A percentile compares a stretch with the other conserved stretches of the same genome.
Evolutionary conservation across 2,113 vertebrate genomes (phyloP).

Genomic region (Hemibagrus wyckioides): DNA sequence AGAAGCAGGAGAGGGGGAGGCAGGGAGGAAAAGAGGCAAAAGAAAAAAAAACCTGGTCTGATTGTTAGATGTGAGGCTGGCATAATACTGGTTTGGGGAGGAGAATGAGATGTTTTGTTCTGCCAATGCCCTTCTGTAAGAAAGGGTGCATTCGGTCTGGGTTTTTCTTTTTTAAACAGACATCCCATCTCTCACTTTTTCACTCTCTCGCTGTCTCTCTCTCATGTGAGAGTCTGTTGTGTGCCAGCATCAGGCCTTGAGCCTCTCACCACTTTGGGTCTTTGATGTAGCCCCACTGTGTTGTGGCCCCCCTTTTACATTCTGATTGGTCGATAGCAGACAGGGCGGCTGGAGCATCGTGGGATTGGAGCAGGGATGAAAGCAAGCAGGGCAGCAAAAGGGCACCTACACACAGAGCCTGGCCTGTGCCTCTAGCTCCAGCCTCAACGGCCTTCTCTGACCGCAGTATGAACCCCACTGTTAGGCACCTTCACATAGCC

Average conservation of each 20-base stretch:
- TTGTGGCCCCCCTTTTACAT: conserved; percentile 75
- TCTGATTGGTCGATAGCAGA: conserved; percentile 85
- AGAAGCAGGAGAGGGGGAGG: conserved; percentile 60
- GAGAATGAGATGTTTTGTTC: conserved; percentile 92
- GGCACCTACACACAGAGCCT: conserved; percentile 88
- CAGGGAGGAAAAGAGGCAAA: conserved; percentile 51
- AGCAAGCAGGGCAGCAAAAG: conserved; percentile 79
- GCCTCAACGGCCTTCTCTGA: conserved; percentile 83
- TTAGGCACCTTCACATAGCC: conserved; percentile 75
- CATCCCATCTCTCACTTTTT: conserved; percentile 66
- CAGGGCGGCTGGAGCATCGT: conserved; percentile 83
- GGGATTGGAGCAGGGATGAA: conserved; percentile 91
- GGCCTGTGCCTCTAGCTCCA: conserved; percentile 82
- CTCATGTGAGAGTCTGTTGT: conserved; percentile 82
- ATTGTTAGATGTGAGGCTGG: conserved; percentile 73
- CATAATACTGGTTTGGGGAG: conserved; percentile 84
- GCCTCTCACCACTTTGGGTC: conserved; percentile 83
- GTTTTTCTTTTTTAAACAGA: conserved; percentile 72
- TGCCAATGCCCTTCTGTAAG: conserved; percentile 77
- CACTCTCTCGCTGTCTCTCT: conserved; percentile 71
- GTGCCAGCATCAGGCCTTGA: conserved; percentile 89
- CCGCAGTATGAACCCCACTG: conserved; percentile 75
- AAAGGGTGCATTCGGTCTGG: conserved; percentile 77
- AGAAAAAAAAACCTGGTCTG: conserved; percentile 76
- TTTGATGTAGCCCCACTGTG: conserved; percentile 92